Evolutionary conservation across 1,140 invertebrate genomes (phyloP).

Genomic region (Episyrphus balteatus): DNA sequence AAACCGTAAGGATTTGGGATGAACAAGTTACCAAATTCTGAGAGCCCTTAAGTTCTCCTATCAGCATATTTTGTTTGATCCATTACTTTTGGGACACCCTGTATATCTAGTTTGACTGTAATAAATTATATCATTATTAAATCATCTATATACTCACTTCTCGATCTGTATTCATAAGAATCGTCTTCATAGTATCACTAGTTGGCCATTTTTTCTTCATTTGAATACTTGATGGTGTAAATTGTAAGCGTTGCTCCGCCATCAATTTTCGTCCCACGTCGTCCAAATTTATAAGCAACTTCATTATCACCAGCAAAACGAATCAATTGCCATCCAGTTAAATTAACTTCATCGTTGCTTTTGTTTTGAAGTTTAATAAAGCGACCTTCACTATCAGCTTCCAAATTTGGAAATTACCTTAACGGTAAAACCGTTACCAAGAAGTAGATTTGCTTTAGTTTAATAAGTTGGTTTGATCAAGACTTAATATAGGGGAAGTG

Average conservation of each 20-base stretch:
- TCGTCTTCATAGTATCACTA: conserved; percentile 34
- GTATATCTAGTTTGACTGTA: no score
- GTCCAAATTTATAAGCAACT: conserved; percentile 80
- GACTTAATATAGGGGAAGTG: no score
- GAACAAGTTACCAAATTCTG: no score
- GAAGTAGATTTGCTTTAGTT: no score
- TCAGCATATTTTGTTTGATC: no score
- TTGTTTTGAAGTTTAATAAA: conserved; percentile 87
- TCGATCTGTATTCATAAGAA: conserved; percentile 35
- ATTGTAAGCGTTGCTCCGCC: conserved; percentile 63
- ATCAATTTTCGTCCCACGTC: conserved; percentile 69
- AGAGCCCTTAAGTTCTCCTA: no score
- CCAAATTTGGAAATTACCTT: conserved; percentile 79
- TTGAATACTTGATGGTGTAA: conserved; percentile 76
- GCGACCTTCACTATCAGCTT: conserved; percentile 77
- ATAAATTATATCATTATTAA: no score
- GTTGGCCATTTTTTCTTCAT: conserved; percentile 91
- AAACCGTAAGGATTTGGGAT: no score
- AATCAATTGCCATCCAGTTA: conserved; percentile 77
- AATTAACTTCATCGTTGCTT: conserved; percentile 70
- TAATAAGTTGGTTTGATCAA: no score
- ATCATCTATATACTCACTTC: conserved; percentile 41
- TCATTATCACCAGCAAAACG: conserved; percentile 69
- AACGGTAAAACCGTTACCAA: no score
- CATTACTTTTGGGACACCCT: no score